Conservation (phyloP, 2,113 vertebrate genomes). For the Euleptes europaea region DNA sequence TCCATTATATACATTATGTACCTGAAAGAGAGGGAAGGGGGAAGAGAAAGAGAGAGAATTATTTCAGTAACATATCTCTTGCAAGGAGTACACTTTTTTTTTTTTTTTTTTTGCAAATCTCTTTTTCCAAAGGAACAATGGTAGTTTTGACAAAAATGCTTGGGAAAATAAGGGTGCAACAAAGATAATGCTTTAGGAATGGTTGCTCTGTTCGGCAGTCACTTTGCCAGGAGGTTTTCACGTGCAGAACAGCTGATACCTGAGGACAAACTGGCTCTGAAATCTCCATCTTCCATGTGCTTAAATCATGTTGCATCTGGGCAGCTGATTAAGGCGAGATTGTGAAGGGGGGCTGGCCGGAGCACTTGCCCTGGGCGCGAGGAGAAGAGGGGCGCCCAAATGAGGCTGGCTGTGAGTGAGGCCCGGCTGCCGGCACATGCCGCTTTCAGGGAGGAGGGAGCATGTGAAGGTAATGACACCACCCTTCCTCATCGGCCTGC, state of each 20-base stretch:
- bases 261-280: background rate
- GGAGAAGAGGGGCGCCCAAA: no score
- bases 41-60: background rate
- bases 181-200: background rate
- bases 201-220: background rate
- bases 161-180: background rate
- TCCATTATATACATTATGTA: background rate
- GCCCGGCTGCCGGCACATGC: no score
- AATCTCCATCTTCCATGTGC: background rate
- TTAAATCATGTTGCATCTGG: no score
- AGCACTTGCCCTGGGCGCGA: no score
- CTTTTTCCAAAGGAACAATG: background rate
- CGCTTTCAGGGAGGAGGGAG: no score
- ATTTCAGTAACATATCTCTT: background rate
- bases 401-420: no score
- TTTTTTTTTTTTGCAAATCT: background rate
- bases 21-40: background rate
- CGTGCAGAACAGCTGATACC: background rate
- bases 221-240: background rate
- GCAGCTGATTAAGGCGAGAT: no score
- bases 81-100: background rate
- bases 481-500: no score
- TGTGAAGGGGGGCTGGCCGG: no score
- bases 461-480: no score
- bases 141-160: background rate